A percentile compares a stretch with the other conserved stretches of the same genome.
Evolutionary conservation across 2,888 invertebrate genomes (phyloP).

Genomic region (Synanthedon formicaeformis): DNA sequence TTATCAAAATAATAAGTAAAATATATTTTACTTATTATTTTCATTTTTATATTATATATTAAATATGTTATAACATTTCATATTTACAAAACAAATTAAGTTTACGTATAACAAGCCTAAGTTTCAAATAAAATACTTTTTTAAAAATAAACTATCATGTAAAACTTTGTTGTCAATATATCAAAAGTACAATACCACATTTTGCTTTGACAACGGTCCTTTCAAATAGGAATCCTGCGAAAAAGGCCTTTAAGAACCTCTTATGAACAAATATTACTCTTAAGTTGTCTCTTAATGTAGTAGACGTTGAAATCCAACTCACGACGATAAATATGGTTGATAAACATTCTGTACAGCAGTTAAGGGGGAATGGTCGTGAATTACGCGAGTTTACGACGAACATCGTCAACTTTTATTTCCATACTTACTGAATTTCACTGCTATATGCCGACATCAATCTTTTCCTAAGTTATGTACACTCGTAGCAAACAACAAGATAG

Average conservation of each 20-base stretch:
- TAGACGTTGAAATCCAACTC: neutral
- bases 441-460: neutral
- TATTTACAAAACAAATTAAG: too few relatives aligned
- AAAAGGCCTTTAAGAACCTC: neutral
- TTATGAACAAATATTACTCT: neutral
- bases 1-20: too few relatives aligned
- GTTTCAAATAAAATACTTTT: too few relatives aligned
- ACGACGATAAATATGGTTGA: neutral
- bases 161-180: too few relatives aligned
- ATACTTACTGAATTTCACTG: neutral
- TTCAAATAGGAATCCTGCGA: too few relatives aligned
- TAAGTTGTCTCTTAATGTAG: neutral
- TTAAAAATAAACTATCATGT: too few relatives aligned
- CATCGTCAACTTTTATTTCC: neutral
- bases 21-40: too few relatives aligned
- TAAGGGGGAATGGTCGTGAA: neutral
- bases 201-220: too few relatives aligned
- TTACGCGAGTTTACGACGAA: neutral
- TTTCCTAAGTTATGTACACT: neutral
- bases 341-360: neutral
- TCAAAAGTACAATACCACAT: too few relatives aligned
- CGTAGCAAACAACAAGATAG: neutral
- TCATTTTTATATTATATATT: too few relatives aligned
- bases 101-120: too few relatives aligned
- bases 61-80: too few relatives aligned